Evolutionary conservation across 2,797 vertebrate genomes (phyloP), one percentile per base, ranked within the genome.

Genomic region (Brachyrhaphis roseni): DNA sequence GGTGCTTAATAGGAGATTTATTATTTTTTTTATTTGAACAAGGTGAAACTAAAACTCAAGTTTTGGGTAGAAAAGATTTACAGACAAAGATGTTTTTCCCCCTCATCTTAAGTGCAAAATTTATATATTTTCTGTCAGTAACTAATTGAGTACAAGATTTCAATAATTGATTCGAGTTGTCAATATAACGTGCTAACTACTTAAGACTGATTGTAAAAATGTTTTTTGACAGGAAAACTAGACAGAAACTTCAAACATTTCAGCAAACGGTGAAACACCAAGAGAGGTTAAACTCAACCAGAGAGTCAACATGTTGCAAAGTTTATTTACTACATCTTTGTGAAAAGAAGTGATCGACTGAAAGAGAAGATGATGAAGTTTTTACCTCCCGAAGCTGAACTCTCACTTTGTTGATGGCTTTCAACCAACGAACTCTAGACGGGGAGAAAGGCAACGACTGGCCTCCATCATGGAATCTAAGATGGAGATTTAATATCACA

Each of bases 311-410:
- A 20, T 72, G 55, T 1, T 83, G 12, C 1, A 43, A 51, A 16
- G n/a, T 34, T n/a, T 53, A 36, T 4, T 82, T 1, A 16, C 1
- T 84, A 31, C 6, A 47, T 83, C 31, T 75, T 51, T 79, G 23
- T 49, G 34, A 39, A 28, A 43, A 41, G 8, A 64, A 26, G 43
- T 59, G 0, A 83, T 26, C 13, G 43, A 57, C 28, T 78, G 45
- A 84, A 46, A n/a, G 78, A 74, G 0, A 43, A 57, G 20, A 46
- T 73, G 15, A 78, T 79, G 16, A 70, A 77, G 8, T 64, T 79
- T 96, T 89, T 97, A 99, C 98, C 98, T 99, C 97, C n/a, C 97
- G 96, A 71, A 99, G 96, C 79, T 95, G 97, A 86, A 98, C 93
- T 87, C 97, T 95, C 85, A 99, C 97, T 97, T 98, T 98, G 93